Conservation (phyloP, 2,888 invertebrate species). For the Rhagophthalmus giganteus region DNA sequence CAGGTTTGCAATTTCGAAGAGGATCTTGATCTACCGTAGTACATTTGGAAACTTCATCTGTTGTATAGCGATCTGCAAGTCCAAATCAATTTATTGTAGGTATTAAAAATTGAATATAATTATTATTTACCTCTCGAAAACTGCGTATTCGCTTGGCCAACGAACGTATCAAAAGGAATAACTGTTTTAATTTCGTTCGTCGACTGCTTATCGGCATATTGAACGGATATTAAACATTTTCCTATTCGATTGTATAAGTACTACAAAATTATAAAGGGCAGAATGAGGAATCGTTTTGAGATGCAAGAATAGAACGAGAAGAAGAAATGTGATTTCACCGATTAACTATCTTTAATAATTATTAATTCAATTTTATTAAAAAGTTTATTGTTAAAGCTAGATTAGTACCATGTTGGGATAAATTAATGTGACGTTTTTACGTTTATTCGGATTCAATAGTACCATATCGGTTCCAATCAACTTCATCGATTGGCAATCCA, state of each 20-base stretch:
- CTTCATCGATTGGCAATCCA: constrained; percentile 46
- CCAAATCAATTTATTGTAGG: constrained; percentile 3
- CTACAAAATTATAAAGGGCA: too few relatives aligned
- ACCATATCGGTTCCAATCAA: constrained; percentile 53
- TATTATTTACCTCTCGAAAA: constrained; percentile 9
- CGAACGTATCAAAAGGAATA: constrained; percentile 36
- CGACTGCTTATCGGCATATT: constrained; percentile 27
- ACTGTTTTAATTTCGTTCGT: constrained; percentile 37
- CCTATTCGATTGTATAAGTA: constrained; percentile 42
- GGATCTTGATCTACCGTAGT: constrained; percentile 56
- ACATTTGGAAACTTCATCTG: constrained; percentile 38
- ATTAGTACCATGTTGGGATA: constrained; percentile 52
- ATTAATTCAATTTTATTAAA: too few relatives aligned
- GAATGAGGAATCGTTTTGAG: too few relatives aligned
- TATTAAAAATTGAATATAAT: background rate
- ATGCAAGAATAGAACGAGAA: too few relatives aligned
- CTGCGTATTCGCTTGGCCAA: constrained; percentile 8
- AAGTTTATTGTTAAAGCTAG: background rate
- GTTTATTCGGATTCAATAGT: constrained; percentile 38
- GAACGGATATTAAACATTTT: constrained; percentile 37
- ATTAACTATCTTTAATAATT: constrained; percentile 4
- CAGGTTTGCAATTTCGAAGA: constrained; percentile 56
- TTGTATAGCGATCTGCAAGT: constrained; percentile 32
- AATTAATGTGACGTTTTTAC: constrained; percentile 49
- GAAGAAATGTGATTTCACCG: too few relatives aligned